Evolutionary conservation across 2,113 vertebrate species (phyloP).

Genomic region (Delphinus delphis): DNA sequence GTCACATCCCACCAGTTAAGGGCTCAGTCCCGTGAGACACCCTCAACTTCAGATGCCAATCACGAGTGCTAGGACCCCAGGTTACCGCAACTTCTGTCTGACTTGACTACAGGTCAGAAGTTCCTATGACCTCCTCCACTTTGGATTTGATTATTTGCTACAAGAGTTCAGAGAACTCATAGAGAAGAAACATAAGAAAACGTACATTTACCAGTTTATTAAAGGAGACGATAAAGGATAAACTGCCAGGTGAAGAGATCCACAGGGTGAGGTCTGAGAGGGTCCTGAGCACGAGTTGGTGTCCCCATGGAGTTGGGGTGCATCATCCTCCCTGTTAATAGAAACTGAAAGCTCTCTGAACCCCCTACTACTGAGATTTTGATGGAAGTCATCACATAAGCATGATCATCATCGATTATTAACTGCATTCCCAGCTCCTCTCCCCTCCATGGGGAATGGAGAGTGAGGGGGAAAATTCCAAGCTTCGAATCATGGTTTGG

Average conservation of each 20-base stretch:
- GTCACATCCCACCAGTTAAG: neutral
- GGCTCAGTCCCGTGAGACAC: neutral
- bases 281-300: neutral
- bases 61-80: neutral
- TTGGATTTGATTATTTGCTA: neutral
- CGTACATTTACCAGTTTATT: neutral
- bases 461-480: neutral
- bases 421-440: neutral
- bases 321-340: neutral
- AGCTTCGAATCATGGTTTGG: neutral
- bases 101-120: neutral
- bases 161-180: neutral
- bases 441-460: neutral
- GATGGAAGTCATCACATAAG: neutral
- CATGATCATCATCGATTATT: fast-evolving
- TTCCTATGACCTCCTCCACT: too few relatives aligned
- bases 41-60: neutral
- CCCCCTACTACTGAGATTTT: neutral
- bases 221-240: neutral
- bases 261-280: neutral
- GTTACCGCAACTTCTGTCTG: neutral
- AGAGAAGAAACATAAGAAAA: neutral
- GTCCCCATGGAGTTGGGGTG: neutral
- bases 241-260: neutral
- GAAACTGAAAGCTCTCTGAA: neutral